phyloP scores from a whole-genome alignment of 2,888 invertebrate genomes.

The Lydus trimaculatus region DNA sequence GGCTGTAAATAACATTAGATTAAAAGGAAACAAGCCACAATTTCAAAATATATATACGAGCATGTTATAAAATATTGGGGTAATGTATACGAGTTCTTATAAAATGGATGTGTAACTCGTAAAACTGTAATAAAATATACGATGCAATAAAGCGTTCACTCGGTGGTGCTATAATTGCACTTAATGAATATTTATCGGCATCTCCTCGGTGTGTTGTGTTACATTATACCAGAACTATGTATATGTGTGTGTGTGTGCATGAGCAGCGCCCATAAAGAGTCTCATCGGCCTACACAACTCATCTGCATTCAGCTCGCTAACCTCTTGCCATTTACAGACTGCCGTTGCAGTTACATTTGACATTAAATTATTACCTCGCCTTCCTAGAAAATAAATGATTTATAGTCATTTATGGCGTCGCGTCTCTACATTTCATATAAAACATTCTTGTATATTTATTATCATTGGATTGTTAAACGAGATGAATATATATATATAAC shows the following conservation, averaged over 20 bases:
- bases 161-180: slow-evolving; percentile 61
- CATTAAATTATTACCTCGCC: slow-evolving; percentile 55
- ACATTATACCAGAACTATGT: slow-evolving; percentile 48
- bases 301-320: slow-evolving; percentile 58
- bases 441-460: slow-evolving; percentile 1
- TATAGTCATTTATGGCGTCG: slow-evolving; percentile 33
- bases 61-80: slow-evolving; percentile 45
- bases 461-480: background rate
- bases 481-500: background rate
- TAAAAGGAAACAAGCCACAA: slow-evolving; percentile 40
- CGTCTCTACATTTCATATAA: slow-evolving; percentile 14
- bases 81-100: slow-evolving; percentile 46
- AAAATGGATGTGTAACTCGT: slow-evolving; percentile 54
- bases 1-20: slow-evolving; percentile 37
- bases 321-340: slow-evolving; percentile 58
- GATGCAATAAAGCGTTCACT: slow-evolving; percentile 61
- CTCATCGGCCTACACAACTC: slow-evolving; percentile 56
- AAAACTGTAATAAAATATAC: slow-evolving; percentile 61
- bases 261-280: slow-evolving; percentile 55
- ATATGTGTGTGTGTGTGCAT: slow-evolving; percentile 46
- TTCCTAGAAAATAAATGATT: slow-evolving; percentile 53
- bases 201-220: slow-evolving; percentile 54
- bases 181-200: slow-evolving; percentile 62
- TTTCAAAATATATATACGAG: slow-evolving; percentile 32
- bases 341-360: slow-evolving; percentile 54